phyloP scores from a whole-genome alignment of 2,113 vertebrate genomes.

The Dipodomys merriami region DNA sequence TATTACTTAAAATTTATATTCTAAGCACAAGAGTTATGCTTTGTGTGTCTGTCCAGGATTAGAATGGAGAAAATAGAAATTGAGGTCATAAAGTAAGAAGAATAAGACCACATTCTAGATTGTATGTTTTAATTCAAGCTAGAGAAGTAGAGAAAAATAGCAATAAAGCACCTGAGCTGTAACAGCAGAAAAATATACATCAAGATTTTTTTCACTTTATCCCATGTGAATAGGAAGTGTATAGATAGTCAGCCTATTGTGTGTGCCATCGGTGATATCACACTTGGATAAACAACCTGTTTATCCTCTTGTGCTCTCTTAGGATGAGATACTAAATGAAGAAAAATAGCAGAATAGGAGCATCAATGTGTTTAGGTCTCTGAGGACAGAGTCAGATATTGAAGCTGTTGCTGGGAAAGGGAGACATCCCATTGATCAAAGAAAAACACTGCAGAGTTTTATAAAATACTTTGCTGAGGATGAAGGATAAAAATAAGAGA shows the following conservation, averaged over 20 bases:
- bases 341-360: conserved; percentile 69
- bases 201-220: conserved; percentile 35
- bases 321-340: conserved; percentile 67
- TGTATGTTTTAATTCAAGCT: background rate
- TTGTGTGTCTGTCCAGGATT: background rate
- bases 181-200: conserved; percentile 44
- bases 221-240: background rate
- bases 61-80: background rate
- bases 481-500: conserved; percentile 57
- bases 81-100: background rate
- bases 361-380: conserved; percentile 64
- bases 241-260: conserved; percentile 37
- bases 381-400: conserved; percentile 49
- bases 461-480: background rate
- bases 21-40: background rate
- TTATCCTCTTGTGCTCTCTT: conserved; percentile 51
- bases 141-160: background rate
- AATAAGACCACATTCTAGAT: background rate
- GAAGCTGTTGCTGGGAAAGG: conserved; percentile 39
- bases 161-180: background rate
- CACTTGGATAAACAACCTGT: conserved; percentile 56
- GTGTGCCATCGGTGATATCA: conserved; percentile 32
- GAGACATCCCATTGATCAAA: conserved; percentile 65
- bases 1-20: background rate
- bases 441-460: conserved; percentile 54